phyloP scores from a whole-genome alignment of 2,888 invertebrate species.

The Sceliomorpha sp. region DNA sequence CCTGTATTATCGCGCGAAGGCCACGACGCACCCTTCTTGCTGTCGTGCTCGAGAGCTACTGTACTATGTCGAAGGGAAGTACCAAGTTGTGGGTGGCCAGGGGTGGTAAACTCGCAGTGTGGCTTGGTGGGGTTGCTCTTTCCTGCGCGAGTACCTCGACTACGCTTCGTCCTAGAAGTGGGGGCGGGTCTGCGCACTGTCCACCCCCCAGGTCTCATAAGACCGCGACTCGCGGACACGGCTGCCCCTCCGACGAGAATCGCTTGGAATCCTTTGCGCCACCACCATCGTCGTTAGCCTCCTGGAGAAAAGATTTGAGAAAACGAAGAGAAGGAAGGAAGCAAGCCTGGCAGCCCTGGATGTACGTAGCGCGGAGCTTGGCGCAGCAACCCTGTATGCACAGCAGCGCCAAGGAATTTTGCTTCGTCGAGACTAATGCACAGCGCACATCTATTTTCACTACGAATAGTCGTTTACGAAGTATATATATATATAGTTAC shows the following conservation, averaged over 20 bases:
- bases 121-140: conserved; percentile 70
- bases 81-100: conserved; percentile 70
- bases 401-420: conserved; percentile 49
- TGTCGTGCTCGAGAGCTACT: conserved; percentile 79
- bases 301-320: conserved; percentile 43
- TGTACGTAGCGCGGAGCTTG: conserved; percentile 56
- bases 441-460: conserved; percentile 32
- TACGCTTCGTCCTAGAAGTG: conserved; percentile 75
- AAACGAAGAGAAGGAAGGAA: conserved; percentile 58
- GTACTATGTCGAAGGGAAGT: conserved; percentile 76
- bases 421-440: conserved; percentile 35
- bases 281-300: conserved; percentile 55
- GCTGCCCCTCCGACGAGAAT: conserved; percentile 51
- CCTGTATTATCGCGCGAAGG: conserved; percentile 48
- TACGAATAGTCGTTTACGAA: conserved; percentile 36
- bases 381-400: conserved; percentile 48
- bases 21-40: conserved; percentile 73
- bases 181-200: conserved; percentile 80
- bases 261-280: conserved; percentile 39
- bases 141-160: conserved; percentile 70
- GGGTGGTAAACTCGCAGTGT: conserved; percentile 57
- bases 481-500: conserved; percentile 6
- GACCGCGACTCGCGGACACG: conserved; percentile 55
- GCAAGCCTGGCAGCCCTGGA: conserved; percentile 60
- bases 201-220: conserved; percentile 71